phyloP scores from a whole-genome alignment of 2,797 vertebrate species.

The Saxicola maurus region DNA sequence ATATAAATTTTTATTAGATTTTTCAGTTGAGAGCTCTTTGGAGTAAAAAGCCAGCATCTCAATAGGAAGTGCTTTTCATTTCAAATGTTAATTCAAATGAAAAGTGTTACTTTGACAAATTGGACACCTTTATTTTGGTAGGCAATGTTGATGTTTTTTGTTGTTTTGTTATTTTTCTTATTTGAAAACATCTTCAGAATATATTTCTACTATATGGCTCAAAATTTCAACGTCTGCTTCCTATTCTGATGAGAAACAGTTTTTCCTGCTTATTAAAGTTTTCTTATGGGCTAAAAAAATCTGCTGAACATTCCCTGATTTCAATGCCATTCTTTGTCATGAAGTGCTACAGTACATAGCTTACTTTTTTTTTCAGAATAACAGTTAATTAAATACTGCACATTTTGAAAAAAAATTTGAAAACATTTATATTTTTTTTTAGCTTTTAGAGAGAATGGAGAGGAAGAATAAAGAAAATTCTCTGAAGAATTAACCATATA shows the following conservation, averaged over 20 bases:
- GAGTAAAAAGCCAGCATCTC: not conserved
- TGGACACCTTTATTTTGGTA: not conserved
- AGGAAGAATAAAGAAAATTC: not conserved
- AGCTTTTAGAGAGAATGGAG: not conserved
- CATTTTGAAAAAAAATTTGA: not conserved
- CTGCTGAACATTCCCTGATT: not conserved
- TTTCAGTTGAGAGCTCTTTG: not conserved
- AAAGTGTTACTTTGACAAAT: not conserved
- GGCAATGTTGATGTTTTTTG: not conserved
- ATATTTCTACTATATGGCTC: not conserved
- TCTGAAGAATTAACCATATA: not conserved
- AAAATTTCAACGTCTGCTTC: not conserved
- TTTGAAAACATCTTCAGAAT: not conserved
- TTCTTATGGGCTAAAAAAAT: not conserved
- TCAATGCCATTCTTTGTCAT: not conserved
- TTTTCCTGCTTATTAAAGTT: not conserved
- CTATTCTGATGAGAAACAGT: not conserved
- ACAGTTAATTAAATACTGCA: not conserved
- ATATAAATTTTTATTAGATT: not conserved
- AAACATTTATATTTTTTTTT: not conserved
- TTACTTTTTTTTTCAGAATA: not conserved
- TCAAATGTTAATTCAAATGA: not conserved
- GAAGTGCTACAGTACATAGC: not conserved
- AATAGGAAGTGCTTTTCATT: not conserved
- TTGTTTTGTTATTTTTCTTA: not conserved